phyloP scores from a whole-genome alignment of 2,113 vertebrate genomes.

The Megaptera novaeangliae region DNA sequence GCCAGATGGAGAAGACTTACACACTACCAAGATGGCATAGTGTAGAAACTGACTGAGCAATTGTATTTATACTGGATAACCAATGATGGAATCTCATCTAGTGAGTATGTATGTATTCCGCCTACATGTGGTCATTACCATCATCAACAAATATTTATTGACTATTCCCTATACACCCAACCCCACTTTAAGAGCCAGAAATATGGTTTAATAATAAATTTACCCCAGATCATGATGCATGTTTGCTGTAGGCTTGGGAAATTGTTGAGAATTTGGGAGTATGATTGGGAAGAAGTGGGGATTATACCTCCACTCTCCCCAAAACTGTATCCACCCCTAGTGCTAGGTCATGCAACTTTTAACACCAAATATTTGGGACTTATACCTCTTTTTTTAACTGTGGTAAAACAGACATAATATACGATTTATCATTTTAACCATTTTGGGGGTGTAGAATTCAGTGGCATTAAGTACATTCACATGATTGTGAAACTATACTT shows the following conservation, averaged over 20 bases:
- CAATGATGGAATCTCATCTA: not conserved
- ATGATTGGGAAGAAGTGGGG: not conserved
- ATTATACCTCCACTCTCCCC: not conserved
- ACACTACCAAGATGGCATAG: rapidly evolving
- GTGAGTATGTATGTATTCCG: too few relatives aligned
- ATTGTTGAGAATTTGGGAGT: not conserved
- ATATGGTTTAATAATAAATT: not conserved
- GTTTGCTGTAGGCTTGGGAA: not conserved
- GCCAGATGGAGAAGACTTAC: not conserved
- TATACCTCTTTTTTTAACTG: not conserved
- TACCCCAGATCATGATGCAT: not conserved
- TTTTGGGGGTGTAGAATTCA: not conserved
- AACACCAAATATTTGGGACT: not conserved
- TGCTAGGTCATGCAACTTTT: not conserved
- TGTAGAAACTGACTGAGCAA: not conserved
- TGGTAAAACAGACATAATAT: not conserved
- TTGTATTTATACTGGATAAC: not conserved
- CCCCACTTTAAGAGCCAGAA: not conserved
- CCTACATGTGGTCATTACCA: not conserved
- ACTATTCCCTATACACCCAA: not conserved
- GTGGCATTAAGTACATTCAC: not conserved
- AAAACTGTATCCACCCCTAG: not conserved
- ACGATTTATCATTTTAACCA: not conserved
- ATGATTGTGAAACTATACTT: not conserved
- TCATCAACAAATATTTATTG: not conserved